These are phyloP conservation scores for Drosophila chauvacae DNA, from an alignment of 1,140 invertebrate genomes.

Conservation along the genomic window DNA sequence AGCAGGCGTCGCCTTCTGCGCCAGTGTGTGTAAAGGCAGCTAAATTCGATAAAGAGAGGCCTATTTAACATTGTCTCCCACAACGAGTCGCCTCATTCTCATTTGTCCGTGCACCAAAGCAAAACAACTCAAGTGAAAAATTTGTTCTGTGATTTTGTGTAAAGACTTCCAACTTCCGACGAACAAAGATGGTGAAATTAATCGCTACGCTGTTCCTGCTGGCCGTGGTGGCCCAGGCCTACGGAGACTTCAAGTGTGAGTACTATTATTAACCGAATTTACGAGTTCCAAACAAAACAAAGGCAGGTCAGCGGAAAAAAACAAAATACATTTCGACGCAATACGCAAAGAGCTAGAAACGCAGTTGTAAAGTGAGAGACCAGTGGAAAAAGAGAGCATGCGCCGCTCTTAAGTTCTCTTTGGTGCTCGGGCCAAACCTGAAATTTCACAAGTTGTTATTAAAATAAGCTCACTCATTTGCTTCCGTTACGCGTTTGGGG, in stretches of 20 bases:
- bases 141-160: slow-evolving; percentile 82
- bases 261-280: slow-evolving; percentile 25
- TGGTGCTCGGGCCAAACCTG: slow-evolving; percentile 3
- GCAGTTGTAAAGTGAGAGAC: slow-evolving; percentile 2
- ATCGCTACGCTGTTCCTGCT: slow-evolving; percentile 63
- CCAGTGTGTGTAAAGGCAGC: slow-evolving; percentile 94
- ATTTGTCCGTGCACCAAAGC: slow-evolving; percentile 77
- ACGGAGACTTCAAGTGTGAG: slow-evolving; percentile 72
- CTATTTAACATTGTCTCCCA: slow-evolving; percentile 72
- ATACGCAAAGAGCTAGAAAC: slow-evolving; percentile 37
- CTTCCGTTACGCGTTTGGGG: slow-evolving; percentile 31
- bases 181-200: slow-evolving; percentile 76
- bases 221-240: slow-evolving; percentile 64
- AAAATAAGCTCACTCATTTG: slow-evolving; percentile 34
- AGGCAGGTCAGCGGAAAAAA: slow-evolving; percentile 54
- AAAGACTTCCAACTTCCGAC: slow-evolving; percentile 61
- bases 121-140: slow-evolving; percentile 58
- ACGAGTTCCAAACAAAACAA: slow-evolving; percentile 56
- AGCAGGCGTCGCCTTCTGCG: slow-evolving; percentile 90
- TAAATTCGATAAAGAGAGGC: slow-evolving; percentile 51
- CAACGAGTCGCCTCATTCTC: slow-evolving; percentile 71
- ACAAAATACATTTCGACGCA: slow-evolving; percentile 70
- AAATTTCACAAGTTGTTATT: slow-evolving; percentile 31
- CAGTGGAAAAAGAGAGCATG: slow-evolving; percentile 22
- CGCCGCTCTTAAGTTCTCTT: slow-evolving; percentile 45